phyloP scores from a whole-genome alignment of 2,113 vertebrate genomes.

The Anoplopoma fimbria region DNA sequence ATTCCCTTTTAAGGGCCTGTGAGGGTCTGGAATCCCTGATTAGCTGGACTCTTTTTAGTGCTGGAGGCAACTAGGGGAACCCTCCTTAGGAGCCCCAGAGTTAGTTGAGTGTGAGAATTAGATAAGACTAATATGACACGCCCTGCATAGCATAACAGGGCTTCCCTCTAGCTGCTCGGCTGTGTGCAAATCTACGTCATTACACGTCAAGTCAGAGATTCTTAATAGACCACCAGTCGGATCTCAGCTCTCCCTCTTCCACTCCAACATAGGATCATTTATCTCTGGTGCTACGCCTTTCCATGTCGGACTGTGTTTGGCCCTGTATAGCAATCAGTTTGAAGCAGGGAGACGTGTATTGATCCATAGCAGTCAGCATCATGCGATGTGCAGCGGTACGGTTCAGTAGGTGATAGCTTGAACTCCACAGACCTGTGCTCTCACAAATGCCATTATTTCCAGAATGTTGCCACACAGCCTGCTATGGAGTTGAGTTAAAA shows the following conservation, averaged over 20 bases:
- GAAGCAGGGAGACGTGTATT: slow-evolving; percentile 43
- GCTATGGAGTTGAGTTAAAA: background rate
- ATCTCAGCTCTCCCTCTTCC: slow-evolving; percentile 58
- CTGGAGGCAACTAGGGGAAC: slow-evolving; percentile 41
- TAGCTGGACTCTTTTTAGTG: slow-evolving; percentile 37
- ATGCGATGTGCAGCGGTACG: slow-evolving; percentile 2
- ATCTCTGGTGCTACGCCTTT: slow-evolving; percentile 64
- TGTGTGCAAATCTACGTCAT: slow-evolving; percentile 40
- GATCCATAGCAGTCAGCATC: slow-evolving; percentile 46
- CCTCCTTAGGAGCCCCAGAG: slow-evolving; percentile 71
- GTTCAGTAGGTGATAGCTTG: slow-evolving; percentile 5
- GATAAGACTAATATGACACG: slow-evolving; percentile 79
- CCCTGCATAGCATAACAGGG: slow-evolving; percentile 69
- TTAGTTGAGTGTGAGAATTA: slow-evolving; percentile 65
- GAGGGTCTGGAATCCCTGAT: slow-evolving; percentile 56
- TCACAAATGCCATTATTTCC: slow-evolving; percentile 33
- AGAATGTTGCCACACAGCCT: background rate
- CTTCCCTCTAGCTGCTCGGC: slow-evolving; percentile 59
- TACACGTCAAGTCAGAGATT: slow-evolving; percentile 34
- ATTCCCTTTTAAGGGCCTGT: slow-evolving; percentile 38
- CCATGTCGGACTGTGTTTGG: slow-evolving; percentile 45
- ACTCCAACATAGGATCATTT: slow-evolving; percentile 43
- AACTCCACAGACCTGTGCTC: slow-evolving; percentile 21
- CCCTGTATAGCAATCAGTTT: slow-evolving; percentile 28
- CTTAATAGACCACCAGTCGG: slow-evolving; percentile 26